Evolutionary conservation across 2,113 vertebrate genomes (phyloP), one percentile per base, ranked within the genome.

Genomic region (Laterallus jamaicensis): DNA sequence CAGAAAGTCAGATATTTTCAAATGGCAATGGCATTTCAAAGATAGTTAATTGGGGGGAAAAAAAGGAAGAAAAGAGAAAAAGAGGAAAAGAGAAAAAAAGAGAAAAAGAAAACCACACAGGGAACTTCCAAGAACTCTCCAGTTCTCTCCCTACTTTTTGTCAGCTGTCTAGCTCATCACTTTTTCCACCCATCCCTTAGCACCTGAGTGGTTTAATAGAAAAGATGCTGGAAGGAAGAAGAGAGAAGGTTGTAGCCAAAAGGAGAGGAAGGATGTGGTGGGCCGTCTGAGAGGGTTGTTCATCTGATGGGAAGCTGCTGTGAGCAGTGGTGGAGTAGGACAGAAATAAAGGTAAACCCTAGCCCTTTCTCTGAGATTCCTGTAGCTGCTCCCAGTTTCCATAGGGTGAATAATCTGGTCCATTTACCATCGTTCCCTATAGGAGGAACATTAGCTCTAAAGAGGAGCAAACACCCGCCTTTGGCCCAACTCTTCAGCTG

Each of bases 161-260:
- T 63, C 32, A 35, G 0, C 31, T 82, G 4, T 14, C 26, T 16
- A 37, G 20, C 8, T 39, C 5, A 0, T 37, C 22, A 16, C 3
- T 19, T 93, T 90, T 79, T 60, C 24, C 50, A 70, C 31, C 13
- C 15, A 4, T 10, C 9, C 22, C 42, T 55, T 54, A 39, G 60
- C 6, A 37, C 16, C 11, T 19, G 39, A 59, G 22, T 3, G 47
- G n/a, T 18, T 70, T 5, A 70, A 16, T 5, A 68, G 55, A 39
- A 58, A 35, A 66, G 25, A 26, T 31, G 14, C 10, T 31, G 37
- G 52, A 67, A 49, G 12, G 26, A 44, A 54, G 52, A 39, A 5
- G 11, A 49, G 25, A 55, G 78, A 3, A 5, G 5, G 10, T 4
- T 31, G 10, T 32, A 44, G 35, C 19, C 2, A 0, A 4, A 3